Evolutionary conservation across 2,113 vertebrate genomes (phyloP).

Genomic region (Panthera leo): DNA sequence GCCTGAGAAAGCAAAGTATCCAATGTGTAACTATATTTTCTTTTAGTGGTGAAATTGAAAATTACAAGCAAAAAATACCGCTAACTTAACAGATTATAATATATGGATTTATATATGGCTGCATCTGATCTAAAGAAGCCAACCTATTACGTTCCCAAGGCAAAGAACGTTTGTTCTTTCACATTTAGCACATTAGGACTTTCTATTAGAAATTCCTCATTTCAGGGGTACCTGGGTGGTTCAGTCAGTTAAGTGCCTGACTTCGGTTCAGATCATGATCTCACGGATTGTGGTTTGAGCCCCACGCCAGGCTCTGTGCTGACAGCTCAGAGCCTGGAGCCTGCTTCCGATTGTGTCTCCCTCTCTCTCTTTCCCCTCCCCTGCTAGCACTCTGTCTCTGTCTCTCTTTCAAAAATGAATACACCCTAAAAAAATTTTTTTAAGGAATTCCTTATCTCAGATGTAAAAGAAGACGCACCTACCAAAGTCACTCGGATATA

Average conservation of each 20-base stretch:
- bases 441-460: not conserved
- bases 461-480: not conserved
- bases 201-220: not conserved
- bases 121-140: not conserved
- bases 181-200: not conserved
- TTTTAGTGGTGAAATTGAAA: constrained; percentile 14
- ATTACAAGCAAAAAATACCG: not conserved
- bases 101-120: not conserved
- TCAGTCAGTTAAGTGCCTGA: no score
- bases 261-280: no score
- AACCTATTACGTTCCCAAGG: not conserved
- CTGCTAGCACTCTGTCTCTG: no score
- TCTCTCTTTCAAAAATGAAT: no score
- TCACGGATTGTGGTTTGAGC: no score
- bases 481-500: not conserved
- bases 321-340: no score
- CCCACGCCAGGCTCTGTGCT: no score
- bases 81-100: not conserved
- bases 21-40: not conserved
- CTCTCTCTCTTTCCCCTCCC: no score
- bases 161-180: not conserved
- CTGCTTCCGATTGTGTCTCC: no score
- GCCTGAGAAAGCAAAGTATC: not conserved
- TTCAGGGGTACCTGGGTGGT: not conserved
- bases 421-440: no score